Percentiles rank a stretch among this genome's conserved stretches.
These are phyloP conservation scores for Reinhardtius hippoglossoides DNA, from an alignment of 2,113 vertebrate species.

Conservation along the genomic window DNA sequence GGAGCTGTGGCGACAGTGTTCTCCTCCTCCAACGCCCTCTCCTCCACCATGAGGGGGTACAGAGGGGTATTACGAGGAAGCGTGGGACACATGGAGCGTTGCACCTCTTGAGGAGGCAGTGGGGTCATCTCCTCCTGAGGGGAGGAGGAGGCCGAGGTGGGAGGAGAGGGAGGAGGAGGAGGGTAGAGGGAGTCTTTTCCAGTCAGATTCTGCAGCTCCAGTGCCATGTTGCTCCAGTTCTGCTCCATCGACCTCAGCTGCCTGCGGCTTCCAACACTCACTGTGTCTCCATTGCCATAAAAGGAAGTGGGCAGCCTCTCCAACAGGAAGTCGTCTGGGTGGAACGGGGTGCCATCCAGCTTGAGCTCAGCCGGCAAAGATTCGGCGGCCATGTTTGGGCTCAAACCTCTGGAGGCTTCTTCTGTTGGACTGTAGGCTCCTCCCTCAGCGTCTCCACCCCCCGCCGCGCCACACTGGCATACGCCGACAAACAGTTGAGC, in stretches of 20 bases:
- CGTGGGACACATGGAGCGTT: constrained; percentile 67
- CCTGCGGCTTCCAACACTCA: constrained; percentile 66
- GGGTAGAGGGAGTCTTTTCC: constrained; percentile 68
- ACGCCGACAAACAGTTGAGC: constrained; percentile 77
- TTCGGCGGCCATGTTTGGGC: constrained; percentile 2
- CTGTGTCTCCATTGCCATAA: constrained; percentile 69
- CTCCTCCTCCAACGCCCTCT: constrained; percentile 54
- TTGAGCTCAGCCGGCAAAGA: constrained; percentile 57
- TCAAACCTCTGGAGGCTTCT: constrained; percentile 21
- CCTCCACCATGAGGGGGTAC: constrained; percentile 48
- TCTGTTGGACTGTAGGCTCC: constrained; percentile 47
- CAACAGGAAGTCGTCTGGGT: constrained; percentile 59
- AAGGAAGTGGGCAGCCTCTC: constrained; percentile 55
- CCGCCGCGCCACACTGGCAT: constrained; percentile 69
- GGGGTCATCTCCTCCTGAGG: constrained; percentile 62
- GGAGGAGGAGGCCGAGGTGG: constrained; percentile 58
- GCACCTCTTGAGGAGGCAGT: constrained; percentile 38
- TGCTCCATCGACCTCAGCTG: constrained; percentile 75
- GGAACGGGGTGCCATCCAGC: constrained; percentile 49
- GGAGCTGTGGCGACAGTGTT: constrained; percentile 40
- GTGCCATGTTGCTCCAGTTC: constrained; percentile 85
- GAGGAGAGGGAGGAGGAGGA: constrained; percentile 59
- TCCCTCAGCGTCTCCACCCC: constrained; percentile 36
- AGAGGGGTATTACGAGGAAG: constrained; percentile 68
- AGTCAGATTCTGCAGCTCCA: constrained; percentile 74